These are phyloP conservation scores for Myotis myotis DNA, from an alignment of 2,797 vertebrate species.

Conservation along the genomic window DNA sequence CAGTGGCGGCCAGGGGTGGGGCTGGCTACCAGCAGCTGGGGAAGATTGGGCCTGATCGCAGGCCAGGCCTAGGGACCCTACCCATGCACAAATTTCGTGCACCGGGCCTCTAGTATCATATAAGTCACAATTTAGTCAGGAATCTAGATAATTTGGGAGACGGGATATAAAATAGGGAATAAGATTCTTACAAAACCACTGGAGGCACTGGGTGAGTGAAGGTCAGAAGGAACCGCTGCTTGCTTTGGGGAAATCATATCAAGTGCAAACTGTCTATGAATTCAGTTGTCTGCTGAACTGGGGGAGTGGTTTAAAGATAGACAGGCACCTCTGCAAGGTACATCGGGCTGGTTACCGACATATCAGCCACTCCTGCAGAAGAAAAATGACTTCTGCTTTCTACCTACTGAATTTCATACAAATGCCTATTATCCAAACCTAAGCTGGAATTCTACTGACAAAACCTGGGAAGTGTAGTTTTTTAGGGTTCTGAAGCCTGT, in stretches of 20 bases:
- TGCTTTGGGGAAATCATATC: neutral
- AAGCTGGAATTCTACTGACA: neutral
- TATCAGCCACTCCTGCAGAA: neutral
- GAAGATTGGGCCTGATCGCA: too few species aligned
- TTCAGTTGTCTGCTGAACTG: neutral
- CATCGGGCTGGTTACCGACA: accelerated
- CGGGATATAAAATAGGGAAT: neutral
- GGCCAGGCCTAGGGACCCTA: too few species aligned
- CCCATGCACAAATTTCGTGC: too few species aligned
- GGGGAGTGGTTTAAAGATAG: neutral
- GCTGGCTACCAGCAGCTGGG: too few species aligned
- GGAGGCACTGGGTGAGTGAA: neutral
- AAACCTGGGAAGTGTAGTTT: neutral
- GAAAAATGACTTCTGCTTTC: neutral
- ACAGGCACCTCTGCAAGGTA: neutral
- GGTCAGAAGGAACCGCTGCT: neutral
- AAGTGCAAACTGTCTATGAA: neutral
- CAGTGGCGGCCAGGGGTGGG: too few species aligned
- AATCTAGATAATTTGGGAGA: neutral
- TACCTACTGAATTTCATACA: neutral
- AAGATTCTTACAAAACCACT: neutral
- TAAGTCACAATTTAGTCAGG: neutral
- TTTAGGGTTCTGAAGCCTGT: neutral
- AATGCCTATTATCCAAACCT: neutral
- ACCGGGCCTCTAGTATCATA: neutral